phyloP scores from a whole-genome alignment of 2,888 invertebrate genomes.

The Hypolimnas misippus region DNA sequence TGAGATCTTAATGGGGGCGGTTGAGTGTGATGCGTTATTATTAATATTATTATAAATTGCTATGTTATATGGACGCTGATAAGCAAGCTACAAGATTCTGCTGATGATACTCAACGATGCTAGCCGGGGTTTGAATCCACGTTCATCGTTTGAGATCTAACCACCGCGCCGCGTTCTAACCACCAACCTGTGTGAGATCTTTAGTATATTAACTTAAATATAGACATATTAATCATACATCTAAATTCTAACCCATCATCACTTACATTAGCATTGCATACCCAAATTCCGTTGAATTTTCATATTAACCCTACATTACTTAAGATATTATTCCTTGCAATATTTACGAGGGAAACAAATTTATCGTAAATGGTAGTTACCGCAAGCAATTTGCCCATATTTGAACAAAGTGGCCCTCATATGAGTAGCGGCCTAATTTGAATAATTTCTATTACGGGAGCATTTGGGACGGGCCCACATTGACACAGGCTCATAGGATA shows the following conservation, averaged over 20 bases:
- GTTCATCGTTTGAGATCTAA: not conserved
- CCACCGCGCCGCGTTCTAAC: no score
- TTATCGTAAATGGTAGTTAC: constrained; percentile 18
- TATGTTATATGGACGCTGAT: no score
- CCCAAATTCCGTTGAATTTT: not conserved
- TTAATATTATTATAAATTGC: no score
- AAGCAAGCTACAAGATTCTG: no score
- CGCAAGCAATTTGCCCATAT: constrained; percentile 52
- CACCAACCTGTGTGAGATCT: no score
- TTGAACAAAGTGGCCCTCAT: constrained; percentile 48
- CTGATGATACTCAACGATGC: no score
- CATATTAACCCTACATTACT: not conserved
- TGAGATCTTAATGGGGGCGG: no score
- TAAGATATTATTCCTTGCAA: constrained; percentile 11
- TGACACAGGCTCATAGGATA: constrained; percentile 32
- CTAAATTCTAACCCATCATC: not conserved
- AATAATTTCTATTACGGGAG: constrained; percentile 55
- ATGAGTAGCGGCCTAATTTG: constrained; percentile 49
- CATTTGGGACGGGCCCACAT: constrained; percentile 43
- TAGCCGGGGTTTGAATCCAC: no score
- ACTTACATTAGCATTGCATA: not conserved
- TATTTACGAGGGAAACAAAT: constrained; percentile 26
- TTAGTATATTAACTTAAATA: no score
- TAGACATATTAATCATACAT: not conserved
- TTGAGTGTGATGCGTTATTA: no score